Percentiles rank a stretch among this genome's conserved stretches.
Evolutionary conservation across 2,888 invertebrate genomes (phyloP).

Genomic region (Macrostomum cliftonense): DNA sequence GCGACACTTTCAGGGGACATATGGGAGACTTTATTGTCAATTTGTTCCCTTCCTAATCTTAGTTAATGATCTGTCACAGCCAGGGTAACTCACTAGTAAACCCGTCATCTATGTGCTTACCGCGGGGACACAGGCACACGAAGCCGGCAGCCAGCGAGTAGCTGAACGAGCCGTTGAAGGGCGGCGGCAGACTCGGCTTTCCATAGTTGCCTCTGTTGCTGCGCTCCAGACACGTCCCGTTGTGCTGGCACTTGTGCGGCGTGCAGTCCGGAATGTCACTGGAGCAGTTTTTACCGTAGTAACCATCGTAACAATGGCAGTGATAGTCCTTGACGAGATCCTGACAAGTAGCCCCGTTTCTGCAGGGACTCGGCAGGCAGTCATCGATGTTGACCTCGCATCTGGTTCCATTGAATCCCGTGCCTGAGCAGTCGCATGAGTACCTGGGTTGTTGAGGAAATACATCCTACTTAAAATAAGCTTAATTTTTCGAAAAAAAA

Average conservation of each 20-base stretch:
- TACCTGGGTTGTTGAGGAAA: too few species aligned
- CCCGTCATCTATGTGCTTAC: too few species aligned
- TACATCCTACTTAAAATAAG: too few species aligned
- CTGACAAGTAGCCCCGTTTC: conserved; percentile 17
- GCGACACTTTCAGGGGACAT: too few species aligned
- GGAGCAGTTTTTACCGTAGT: conserved; percentile 52
- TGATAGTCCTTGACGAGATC: conserved; percentile 13
- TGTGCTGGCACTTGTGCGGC: conserved; percentile 45
- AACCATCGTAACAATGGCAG: conserved; percentile 45
- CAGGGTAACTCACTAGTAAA: too few species aligned
- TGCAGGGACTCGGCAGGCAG: neutral
- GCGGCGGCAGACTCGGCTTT: neutral
- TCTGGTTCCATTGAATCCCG: conserved; percentile 19
- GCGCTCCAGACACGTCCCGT: conserved; percentile 22
- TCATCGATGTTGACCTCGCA: conserved; percentile 14
- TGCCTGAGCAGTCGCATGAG: conserved; percentile 18
- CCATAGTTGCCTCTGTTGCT: conserved; percentile 18
- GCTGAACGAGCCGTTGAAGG: conserved; percentile 30
- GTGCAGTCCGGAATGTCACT: conserved; percentile 57
- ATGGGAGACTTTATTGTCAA: too few species aligned
- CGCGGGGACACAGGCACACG: too few species aligned
- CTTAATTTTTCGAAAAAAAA: too few species aligned
- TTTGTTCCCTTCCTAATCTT: too few species aligned
- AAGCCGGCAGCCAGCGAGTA: conserved; percentile 22
- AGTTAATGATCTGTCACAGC: too few species aligned